Percentiles rank a stretch among this genome's conserved stretches.
Conservation (phyloP, 2,888 invertebrate species). For the Zygothrica quintamaculata region DNA sequence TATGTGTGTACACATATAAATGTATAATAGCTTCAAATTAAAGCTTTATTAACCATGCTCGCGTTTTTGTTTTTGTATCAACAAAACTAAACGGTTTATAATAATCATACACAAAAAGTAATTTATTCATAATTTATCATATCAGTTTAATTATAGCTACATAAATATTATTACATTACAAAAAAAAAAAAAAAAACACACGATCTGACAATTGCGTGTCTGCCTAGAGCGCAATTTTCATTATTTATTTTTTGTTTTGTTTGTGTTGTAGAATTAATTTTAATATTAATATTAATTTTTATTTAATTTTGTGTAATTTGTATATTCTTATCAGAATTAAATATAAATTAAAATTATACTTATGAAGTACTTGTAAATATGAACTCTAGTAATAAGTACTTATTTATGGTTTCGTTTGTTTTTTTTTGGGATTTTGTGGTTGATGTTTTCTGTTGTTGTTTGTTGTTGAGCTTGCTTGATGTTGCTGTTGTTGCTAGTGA, state of each 20-base stretch:
- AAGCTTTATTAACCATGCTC: constrained; percentile 84
- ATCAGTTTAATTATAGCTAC: constrained; percentile 52
- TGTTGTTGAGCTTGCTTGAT: background rate
- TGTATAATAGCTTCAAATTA: constrained; percentile 81
- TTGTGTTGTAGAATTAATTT: constrained; percentile 16
- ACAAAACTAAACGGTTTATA: constrained; percentile 81
- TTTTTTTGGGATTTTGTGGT: constrained; percentile 1
- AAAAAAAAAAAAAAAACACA: constrained; percentile 46
- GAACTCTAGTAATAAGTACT: constrained; percentile 35
- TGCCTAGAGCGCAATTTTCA: constrained; percentile 37
- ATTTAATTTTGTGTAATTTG: constrained; percentile 20
- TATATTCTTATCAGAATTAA: constrained; percentile 50
- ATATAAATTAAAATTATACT: constrained; percentile 47
- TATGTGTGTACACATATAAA: constrained; percentile 18
- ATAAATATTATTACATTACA: constrained; percentile 36
- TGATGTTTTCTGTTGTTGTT: background rate
- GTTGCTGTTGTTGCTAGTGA: background rate
- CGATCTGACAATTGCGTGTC: constrained; percentile 18
- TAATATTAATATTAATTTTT: constrained; percentile 33
- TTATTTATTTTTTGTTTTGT: constrained; percentile 22
- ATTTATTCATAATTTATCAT: constrained; percentile 57
- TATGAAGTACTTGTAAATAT: constrained; percentile 52
- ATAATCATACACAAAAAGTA: constrained; percentile 67
- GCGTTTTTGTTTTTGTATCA: constrained; percentile 83
- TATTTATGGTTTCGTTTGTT: constrained; percentile 15